Base-by-base conservation (phyloP, 2,888 invertebrate species). In the Cristatella mucedo region DNA sequence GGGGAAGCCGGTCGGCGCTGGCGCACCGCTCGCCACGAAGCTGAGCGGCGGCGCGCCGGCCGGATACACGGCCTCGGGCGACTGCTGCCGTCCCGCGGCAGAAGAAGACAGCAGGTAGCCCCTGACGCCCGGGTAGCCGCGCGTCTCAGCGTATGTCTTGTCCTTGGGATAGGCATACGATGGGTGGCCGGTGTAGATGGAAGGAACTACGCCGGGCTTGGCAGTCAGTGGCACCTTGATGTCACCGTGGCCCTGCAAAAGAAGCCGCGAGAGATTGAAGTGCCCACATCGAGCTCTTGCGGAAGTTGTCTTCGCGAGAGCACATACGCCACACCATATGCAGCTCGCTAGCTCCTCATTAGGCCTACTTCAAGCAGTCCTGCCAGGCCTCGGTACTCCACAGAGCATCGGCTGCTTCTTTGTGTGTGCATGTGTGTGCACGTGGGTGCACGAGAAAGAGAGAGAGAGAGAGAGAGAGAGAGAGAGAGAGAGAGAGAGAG, bases 181-280 rank as follows among this genome's bases (percentile, higher is more conserved):
- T 18, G 61, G 61, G 36, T 63, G 63, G n/a, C 59, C 56, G 1
- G 61, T 57, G 53, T 62, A 63, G 21, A 58, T 46, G 4, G 63
- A 63, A 1, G 61, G 59, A 2, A 56, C 49, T 1, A 55, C 50
- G 2, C 56, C 57, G 6, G 55, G 54, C 38, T 55, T 49, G 13
- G 62, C 61, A 22, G 52, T 48, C 3, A 53, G 54, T 1, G 61
- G 56, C 7, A 62, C 46, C 26, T 53, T 50, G 21, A 61, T 55
- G 21, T 45, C 44, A 19, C 62, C 62, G 24, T 53, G 49, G 15
- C 59, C 60, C 63, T 63, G 49, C n/a, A 49, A 34, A 26, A 37
- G 15, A 38, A 11, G 26, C 26, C n/a, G n/a, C n/a, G n/a, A n/a
- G n/a, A n/a, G n/a, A n/a, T n/a, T n/a, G n/a, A n/a, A n/a, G n/a